These are phyloP conservation scores for Poeciliopsis presidionis DNA, from an alignment of 2,797 vertebrate genomes.

Conservation along the genomic window DNA sequence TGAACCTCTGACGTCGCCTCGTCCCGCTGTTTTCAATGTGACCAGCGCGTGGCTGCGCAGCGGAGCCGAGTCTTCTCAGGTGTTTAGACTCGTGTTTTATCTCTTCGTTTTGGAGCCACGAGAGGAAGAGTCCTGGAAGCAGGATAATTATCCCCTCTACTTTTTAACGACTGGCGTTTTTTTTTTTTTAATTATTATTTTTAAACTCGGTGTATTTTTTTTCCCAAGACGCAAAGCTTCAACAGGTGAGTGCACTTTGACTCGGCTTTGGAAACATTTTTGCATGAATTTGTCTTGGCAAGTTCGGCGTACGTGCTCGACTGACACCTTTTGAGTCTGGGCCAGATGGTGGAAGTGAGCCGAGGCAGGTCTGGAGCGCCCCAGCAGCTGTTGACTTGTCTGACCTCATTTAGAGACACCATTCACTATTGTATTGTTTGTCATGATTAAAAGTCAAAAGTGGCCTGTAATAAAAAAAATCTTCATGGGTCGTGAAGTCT, in stretches of 20 bases:
- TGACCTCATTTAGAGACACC: constrained; percentile 51
- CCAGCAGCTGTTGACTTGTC: constrained; percentile 52
- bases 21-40: constrained; percentile 20
- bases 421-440: constrained; percentile 16
- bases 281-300: neutral
- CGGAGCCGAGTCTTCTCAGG: constrained; percentile 56
- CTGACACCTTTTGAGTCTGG: constrained; percentile 55
- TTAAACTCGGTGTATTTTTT: constrained; percentile 8
- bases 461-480: neutral
- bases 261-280: neutral
- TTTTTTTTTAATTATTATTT: neutral
- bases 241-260: constrained; percentile 51
- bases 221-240: constrained; percentile 8
- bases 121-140: neutral
- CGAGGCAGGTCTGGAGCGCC: constrained; percentile 27
- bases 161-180: neutral
- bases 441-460: neutral
- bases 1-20: neutral
- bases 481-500: neutral
- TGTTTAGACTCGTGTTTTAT: constrained; percentile 39
- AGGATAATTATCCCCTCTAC: neutral
- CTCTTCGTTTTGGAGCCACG: neutral
- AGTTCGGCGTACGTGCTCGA: constrained; percentile 37
- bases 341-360: constrained; percentile 57
- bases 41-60: constrained; percentile 9